Evolutionary conservation across 2,797 vertebrate genomes (phyloP).

Genomic region (Pseudochromis fuscus): DNA sequence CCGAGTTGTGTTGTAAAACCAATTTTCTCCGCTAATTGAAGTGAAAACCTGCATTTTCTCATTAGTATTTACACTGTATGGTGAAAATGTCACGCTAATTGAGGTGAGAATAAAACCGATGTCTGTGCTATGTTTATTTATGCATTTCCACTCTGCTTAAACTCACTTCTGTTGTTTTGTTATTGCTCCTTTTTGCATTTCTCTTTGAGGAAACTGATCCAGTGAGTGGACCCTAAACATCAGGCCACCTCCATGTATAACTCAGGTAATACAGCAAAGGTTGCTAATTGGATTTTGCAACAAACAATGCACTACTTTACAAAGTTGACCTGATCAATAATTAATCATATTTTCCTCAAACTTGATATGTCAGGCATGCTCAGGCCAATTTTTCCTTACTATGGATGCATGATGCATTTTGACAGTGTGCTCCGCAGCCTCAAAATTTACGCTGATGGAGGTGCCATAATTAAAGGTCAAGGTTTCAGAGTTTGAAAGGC

Average conservation of each 20-base stretch:
- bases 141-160: neutral
- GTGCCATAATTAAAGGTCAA: conserved; percentile 66
- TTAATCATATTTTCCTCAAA: conserved; percentile 10
- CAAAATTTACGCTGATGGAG: conserved; percentile 42
- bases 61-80: conserved; percentile 20
- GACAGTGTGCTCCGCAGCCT: conserved; percentile 25
- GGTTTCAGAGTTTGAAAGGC: conserved; percentile 49
- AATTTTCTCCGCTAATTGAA: conserved; percentile 50
- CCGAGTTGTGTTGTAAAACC: conserved; percentile 32
- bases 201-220: too few species aligned
- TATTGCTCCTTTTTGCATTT: neutral
- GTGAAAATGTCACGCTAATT: conserved; percentile 27
- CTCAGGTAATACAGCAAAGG: neutral
- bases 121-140: neutral
- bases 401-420: conserved; percentile 27
- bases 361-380: conserved; percentile 14
- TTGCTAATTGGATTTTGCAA: neutral
- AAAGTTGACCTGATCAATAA: neutral
- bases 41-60: conserved; percentile 30
- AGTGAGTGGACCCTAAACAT: neutral
- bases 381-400: conserved; percentile 10
- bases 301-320: neutral
- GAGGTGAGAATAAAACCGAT: conserved; percentile 18
- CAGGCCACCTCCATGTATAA: neutral
- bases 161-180: neutral